phyloP scores from a whole-genome alignment of 2,888 invertebrate species.

The Coleophora deauratella region DNA sequence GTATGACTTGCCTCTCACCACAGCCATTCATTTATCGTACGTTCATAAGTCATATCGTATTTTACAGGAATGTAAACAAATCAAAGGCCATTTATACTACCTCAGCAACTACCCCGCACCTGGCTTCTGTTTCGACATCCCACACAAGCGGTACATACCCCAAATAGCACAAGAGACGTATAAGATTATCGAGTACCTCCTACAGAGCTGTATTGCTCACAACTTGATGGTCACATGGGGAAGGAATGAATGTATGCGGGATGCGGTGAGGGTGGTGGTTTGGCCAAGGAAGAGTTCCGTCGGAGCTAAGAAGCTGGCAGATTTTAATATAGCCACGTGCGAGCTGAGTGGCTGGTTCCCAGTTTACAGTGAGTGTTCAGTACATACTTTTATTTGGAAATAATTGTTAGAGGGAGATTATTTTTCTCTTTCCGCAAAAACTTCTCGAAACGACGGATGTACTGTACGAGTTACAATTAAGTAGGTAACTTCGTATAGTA shows the following conservation, averaged over 20 bases:
- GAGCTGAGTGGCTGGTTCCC: slow-evolving; percentile 86
- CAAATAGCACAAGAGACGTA: slow-evolving; percentile 47
- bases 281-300: slow-evolving; percentile 76
- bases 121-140: slow-evolving; percentile 80
- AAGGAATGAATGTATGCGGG: slow-evolving; percentile 16
- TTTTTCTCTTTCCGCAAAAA: too few relatives aligned
- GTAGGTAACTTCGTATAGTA: too few relatives aligned
- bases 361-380: slow-evolving; percentile 75
- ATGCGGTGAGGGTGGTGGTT: slow-evolving; percentile 74
- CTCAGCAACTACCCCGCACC: slow-evolving; percentile 75
- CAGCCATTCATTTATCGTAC: too few relatives aligned
- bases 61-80: slow-evolving; percentile 69
- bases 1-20: too few relatives aligned
- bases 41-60: background rate
- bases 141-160: slow-evolving; percentile 31
- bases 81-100: slow-evolving; percentile 68
- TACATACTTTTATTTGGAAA: too few relatives aligned
- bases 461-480: too few relatives aligned
- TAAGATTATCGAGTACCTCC: slow-evolving; percentile 72
- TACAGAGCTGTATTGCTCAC: slow-evolving; percentile 79
- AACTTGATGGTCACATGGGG: slow-evolving; percentile 82
- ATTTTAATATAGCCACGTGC: slow-evolving; percentile 81
- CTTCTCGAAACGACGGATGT: too few relatives aligned
- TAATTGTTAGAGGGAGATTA: too few relatives aligned
- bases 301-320: slow-evolving; percentile 71